phyloP scores from a whole-genome alignment of 2,888 invertebrate genomes.

The Macrostomum cliftonense region DNA sequence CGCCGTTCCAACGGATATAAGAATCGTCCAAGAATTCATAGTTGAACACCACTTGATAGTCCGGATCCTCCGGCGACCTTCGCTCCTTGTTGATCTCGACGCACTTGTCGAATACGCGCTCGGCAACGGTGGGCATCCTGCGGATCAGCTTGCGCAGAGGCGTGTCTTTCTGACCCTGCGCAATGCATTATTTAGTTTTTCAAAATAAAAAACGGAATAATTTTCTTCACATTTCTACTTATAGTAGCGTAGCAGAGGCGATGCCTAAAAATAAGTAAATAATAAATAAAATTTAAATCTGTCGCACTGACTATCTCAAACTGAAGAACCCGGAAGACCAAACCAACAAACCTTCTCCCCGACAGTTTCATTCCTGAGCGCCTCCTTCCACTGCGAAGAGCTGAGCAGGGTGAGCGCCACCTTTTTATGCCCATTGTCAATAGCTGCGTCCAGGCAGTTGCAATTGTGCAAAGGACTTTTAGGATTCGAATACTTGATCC shows the following conservation, averaged over 20 bases:
- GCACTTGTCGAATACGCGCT: conserved; percentile 29
- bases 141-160: conserved; percentile 40
- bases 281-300: no score
- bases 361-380: conserved; percentile 33
- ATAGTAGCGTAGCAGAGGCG: no score
- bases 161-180: conserved; percentile 27
- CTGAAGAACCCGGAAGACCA: no score
- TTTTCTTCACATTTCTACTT: no score
- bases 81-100: conserved; percentile 22
- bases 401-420: conserved; percentile 34
- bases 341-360: conserved; percentile 10
- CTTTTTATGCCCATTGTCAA: conserved; percentile 34
- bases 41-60: conserved; percentile 36
- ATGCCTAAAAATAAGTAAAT: no score
- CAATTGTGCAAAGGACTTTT: conserved; percentile 4
- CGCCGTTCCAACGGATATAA: conserved; percentile 28
- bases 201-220: no score
- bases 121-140: conserved; percentile 38
- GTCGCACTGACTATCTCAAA: no score
- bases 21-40: conserved; percentile 42
- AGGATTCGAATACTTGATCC: no score
- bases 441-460: conserved; percentile 38
- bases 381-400: conserved; percentile 34
- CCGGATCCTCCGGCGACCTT: conserved; percentile 18
- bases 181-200: no score